Evolutionary conservation across 2,888 invertebrate species (phyloP), one percentile per base, ranked within the genome.

Genomic region (Phoenoteleia sp.): DNA sequence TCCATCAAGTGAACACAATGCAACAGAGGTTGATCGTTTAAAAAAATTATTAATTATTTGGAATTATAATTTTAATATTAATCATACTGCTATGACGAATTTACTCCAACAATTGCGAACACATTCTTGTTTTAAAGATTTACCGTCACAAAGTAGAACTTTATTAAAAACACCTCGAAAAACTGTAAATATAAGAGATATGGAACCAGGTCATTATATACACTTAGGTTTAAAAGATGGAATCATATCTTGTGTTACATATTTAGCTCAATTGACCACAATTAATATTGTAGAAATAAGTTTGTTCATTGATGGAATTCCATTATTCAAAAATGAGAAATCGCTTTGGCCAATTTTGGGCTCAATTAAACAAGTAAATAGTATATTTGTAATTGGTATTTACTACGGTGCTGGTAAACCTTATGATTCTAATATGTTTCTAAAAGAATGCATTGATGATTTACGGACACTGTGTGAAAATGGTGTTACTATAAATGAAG

Each of bases 261-360:
- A n/a, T n/a, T n/a, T n/a, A n/a, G n/a, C n/a, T n/a, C n/a, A n/a
- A n/a, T n/a, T n/a, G n/a, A n/a, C n/a, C n/a, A n/a, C n/a, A n/a
- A n/a, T n/a, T n/a, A n/a, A n/a, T n/a, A n/a, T n/a, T n/a, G n/a
- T n/a, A n/a, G n/a, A n/a, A n/a, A n/a, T n/a, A n/a, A n/a, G n/a
- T n/a, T n/a, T n/a, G n/a, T n/a, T n/a, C n/a, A n/a, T n/a, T n/a
- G n/a, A 77, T 47, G 86, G 82, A 15, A 49, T 84, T 17, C 85
- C 85, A 7, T 25, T 86, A 29, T 84, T 45, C 49, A 84, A 87
- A 74, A 75, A 83, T 47, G 75, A 79, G 25, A 54, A 71, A n/a
- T 86, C 83, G 45, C 60, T 84, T 1, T 88, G 87, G 83, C 87
- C 86, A 72, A 88, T 88, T 58, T 74, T 86, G n/a, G 71, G 82